Conservation (phyloP, 2,797 vertebrate species). For the Bradypus variegatus region DNA sequence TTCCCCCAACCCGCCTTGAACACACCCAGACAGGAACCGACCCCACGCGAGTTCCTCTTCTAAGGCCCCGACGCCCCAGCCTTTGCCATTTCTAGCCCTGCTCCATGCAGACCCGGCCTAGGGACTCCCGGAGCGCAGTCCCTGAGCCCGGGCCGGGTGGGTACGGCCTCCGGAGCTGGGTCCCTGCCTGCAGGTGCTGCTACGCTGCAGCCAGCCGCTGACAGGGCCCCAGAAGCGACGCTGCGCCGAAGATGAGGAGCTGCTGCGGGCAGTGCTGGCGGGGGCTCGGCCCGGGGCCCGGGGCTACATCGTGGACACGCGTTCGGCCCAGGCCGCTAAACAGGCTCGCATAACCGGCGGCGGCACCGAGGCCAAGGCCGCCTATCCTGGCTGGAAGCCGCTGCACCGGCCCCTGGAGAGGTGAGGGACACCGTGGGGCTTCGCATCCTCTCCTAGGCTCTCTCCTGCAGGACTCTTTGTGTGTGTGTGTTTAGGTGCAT, state of each 20-base stretch:
- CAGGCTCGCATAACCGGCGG: conserved; percentile 80
- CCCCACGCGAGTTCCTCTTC: background rate
- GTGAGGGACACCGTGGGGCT: conserved; percentile 61
- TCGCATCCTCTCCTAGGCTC: background rate
- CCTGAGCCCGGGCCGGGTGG: background rate
- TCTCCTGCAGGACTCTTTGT: background rate
- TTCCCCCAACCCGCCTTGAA: background rate
- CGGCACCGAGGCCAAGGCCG: conserved; percentile 82
- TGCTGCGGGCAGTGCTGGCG: conserved; percentile 75
- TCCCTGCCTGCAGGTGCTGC: conserved; percentile 74
- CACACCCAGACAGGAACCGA: background rate
- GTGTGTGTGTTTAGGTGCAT: background rate
- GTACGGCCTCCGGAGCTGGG: fast-evolving
- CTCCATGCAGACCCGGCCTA: background rate
- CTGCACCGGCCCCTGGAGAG: conserved; percentile 83
- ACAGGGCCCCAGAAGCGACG: conserved; percentile 80
- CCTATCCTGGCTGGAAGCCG: conserved; percentile 79
- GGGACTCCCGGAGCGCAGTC: background rate
- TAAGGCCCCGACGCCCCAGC: background rate
- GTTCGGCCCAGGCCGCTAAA: conserved; percentile 81
- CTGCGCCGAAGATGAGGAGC: conserved; percentile 81
- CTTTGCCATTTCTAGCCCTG: background rate
- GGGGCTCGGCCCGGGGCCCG: conserved; percentile 49
- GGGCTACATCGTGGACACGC: conserved; percentile 83
- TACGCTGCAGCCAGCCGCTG: conserved; percentile 85